Percentiles rank a stretch among this genome's conserved stretches.
These are phyloP conservation scores for Sphinx pinastri DNA, from an alignment of 2,888 invertebrate species.

Conservation along the genomic window DNA sequence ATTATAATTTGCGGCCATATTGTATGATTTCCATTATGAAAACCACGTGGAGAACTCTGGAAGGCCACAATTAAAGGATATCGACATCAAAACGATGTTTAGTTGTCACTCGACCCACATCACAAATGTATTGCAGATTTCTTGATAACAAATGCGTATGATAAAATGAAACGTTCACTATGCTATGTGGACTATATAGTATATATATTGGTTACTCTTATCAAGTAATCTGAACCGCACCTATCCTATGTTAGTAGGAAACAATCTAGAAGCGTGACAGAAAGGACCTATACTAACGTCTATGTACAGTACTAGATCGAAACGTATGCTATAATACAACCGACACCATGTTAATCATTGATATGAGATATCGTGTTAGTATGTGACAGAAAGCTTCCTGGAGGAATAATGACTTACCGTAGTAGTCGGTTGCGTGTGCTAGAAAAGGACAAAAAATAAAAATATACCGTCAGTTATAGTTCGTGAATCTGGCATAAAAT, in stretches of 20 bases:
- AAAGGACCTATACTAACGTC: slow-evolving; percentile 57
- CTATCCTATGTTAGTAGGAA: slow-evolving; percentile 76
- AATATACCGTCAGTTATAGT: slow-evolving; percentile 67
- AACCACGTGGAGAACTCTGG: slow-evolving; percentile 83
- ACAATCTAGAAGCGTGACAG: slow-evolving; percentile 79
- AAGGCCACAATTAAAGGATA: slow-evolving; percentile 72
- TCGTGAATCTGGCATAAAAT: slow-evolving; percentile 34
- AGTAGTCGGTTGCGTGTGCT: slow-evolving; percentile 99
- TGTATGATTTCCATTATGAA: slow-evolving; percentile 47
- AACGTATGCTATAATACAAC: slow-evolving; percentile 65
- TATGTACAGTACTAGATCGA: slow-evolving; percentile 71
- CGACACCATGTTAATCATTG: slow-evolving; percentile 74
- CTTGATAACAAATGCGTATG: slow-evolving; percentile 59
- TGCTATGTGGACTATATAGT: slow-evolving; percentile 26
- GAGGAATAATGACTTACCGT: slow-evolving; percentile 97
- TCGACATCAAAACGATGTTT: slow-evolving; percentile 51
- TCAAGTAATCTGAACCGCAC: slow-evolving; percentile 75
- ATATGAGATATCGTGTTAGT: slow-evolving; percentile 64
- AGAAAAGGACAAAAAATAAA: slow-evolving; percentile 78
- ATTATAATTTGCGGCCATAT: slow-evolving; percentile 65
- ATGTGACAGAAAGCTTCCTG: slow-evolving; percentile 72
- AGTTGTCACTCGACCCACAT: slow-evolving; percentile 56
- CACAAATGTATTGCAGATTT: slow-evolving; percentile 57
- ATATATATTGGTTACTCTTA: slow-evolving; percentile 44
- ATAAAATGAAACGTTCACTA: slow-evolving; percentile 25